Conservation (phyloP, 2,113 vertebrate genomes). For the Hiodon alosoides region DNA sequence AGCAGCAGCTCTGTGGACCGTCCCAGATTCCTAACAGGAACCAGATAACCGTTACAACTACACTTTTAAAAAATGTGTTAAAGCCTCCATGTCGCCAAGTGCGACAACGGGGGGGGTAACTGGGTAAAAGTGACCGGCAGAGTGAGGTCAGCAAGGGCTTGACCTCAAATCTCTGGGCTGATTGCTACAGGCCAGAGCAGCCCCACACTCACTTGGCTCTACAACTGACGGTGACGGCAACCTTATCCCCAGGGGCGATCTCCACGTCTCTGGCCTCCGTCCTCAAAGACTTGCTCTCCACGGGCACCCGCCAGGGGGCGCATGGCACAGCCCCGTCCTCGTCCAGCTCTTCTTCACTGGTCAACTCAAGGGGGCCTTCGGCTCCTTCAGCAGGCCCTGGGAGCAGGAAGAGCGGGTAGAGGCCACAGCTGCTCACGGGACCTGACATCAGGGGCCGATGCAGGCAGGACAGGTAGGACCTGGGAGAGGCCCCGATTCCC, state of each 20-base stretch:
- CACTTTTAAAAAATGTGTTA: neutral
- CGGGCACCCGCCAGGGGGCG: conserved; percentile 3
- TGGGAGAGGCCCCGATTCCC: neutral
- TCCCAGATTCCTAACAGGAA: conserved; percentile 67
- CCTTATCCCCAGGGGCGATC: conserved; percentile 66
- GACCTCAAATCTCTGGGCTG: neutral
- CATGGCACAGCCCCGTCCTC: neutral
- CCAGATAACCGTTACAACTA: neutral
- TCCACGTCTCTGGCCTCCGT: conserved; percentile 38
- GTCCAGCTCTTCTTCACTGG: neutral
- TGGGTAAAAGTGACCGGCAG: too few species aligned
- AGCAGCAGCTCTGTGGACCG: conserved; percentile 77
- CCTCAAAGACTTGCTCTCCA: conserved; percentile 6
- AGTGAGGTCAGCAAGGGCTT: neutral
- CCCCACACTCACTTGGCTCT: conserved; percentile 58
- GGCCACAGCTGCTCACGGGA: neutral
- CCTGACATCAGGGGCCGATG: neutral
- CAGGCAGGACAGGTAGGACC: neutral
- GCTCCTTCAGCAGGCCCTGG: conserved; percentile 18
- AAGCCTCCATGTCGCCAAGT: neutral
- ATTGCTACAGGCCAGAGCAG: neutral
- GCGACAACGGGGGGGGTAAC: too few species aligned
- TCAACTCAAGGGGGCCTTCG: neutral
- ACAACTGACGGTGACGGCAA: conserved; percentile 61
- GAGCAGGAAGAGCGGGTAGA: neutral